Conservation (phyloP, 2,113 vertebrate genomes). For the Lophura nycthemera region DNA sequence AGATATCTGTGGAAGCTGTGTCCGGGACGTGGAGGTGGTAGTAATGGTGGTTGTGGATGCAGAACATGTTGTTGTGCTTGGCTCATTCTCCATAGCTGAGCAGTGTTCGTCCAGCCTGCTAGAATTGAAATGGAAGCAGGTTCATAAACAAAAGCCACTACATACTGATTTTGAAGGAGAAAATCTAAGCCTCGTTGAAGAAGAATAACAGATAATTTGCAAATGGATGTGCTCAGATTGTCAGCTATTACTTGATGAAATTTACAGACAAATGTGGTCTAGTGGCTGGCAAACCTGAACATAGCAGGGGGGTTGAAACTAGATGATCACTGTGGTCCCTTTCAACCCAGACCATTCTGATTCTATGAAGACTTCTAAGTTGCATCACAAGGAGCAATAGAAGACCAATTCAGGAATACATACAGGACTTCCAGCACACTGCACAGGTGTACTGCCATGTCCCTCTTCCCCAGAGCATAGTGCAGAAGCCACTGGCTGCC, state of each 20-base stretch:
- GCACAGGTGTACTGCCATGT: background rate
- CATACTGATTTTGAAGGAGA: background rate
- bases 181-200: background rate
- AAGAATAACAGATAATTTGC: background rate
- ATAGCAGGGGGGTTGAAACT: no score
- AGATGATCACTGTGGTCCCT: no score
- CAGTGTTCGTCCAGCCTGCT: conserved; percentile 63
- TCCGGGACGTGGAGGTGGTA: conserved; percentile 76
- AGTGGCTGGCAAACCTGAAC: no score
- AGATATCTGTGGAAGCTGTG: conserved; percentile 83
- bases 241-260: background rate
- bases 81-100: conserved; percentile 83
- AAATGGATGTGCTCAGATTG: background rate
- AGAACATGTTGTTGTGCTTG: conserved; percentile 78
- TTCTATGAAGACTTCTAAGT: background rate
- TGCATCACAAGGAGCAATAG: background rate
- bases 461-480: background rate
- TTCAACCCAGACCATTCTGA: no score
- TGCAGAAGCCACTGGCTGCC: background rate
- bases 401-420: background rate
- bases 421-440: background rate
- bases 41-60: conserved; percentile 78
- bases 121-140: background rate
- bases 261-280: background rate
- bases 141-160: background rate